phyloP scores from a whole-genome alignment of 2,113 vertebrate species.

The Danio rerio region DNA sequence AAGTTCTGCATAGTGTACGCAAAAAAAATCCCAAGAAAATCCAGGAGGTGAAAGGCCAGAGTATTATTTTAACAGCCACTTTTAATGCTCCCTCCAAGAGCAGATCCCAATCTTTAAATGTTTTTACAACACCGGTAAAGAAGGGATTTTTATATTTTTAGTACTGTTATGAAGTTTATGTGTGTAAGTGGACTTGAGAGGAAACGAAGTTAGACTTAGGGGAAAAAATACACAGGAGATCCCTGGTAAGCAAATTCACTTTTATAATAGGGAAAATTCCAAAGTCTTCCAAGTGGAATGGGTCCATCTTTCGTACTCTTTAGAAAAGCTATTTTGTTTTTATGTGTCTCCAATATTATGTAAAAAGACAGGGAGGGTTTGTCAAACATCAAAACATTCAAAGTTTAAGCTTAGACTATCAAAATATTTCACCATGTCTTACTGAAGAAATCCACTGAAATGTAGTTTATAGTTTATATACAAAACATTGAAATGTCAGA shows the following conservation, averaged over 20 bases:
- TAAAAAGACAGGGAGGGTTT: no score
- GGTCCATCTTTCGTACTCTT: slow-evolving; percentile 46
- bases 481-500: no score
- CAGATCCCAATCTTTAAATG: slow-evolving; percentile 50
- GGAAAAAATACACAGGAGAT: slow-evolving; percentile 55
- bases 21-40: slow-evolving; percentile 51
- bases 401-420: no score
- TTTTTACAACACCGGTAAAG: slow-evolving; percentile 47
- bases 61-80: slow-evolving; percentile 59
- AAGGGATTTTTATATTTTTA: slow-evolving; percentile 53
- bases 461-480: no score
- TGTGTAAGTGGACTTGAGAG: slow-evolving; percentile 54
- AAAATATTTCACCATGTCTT: no score
- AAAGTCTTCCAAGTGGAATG: slow-evolving; percentile 54
- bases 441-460: no score
- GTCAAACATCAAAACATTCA: no score
- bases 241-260: slow-evolving; percentile 50
- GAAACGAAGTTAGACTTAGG: slow-evolving; percentile 59
- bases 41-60: slow-evolving; percentile 55
- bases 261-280: slow-evolving; percentile 58
- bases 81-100: slow-evolving; percentile 53
- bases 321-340: slow-evolving; percentile 51
- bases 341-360: slow-evolving; percentile 19
- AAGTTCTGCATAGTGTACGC: slow-evolving; percentile 49
- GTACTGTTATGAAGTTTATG: slow-evolving; percentile 49